Conservation (phyloP, 2,888 invertebrate genomes). For the Anthrax anthrax region DNA sequence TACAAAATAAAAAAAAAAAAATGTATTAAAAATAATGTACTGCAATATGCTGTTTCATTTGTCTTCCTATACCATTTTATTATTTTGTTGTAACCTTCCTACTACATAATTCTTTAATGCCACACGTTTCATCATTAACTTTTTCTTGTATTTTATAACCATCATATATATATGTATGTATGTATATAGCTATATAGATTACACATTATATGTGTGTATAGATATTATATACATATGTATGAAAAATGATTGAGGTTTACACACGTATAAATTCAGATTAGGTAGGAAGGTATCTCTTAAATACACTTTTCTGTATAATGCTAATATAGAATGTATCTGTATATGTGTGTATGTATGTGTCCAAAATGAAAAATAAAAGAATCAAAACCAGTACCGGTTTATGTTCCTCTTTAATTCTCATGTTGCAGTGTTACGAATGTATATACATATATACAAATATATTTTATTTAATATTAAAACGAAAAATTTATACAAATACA, state of each 20-base stretch:
- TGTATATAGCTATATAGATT: no score
- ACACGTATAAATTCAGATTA: no score
- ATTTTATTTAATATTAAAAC: no score
- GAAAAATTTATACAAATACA: no score
- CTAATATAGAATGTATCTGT: no score
- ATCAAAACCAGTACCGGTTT: not conserved
- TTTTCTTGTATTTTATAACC: not conserved
- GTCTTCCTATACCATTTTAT: not conserved
- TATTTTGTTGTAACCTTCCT: not conserved
- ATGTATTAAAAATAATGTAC: no score
- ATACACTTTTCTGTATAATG: no score
- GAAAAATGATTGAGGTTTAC: no score
- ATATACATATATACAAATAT: no score
- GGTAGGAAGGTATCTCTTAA: no score
- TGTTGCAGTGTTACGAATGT: not conserved
- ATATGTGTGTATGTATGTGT: not conserved
- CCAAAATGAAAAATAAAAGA: not conserved
- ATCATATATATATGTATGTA: no score
- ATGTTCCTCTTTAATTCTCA: not conserved
- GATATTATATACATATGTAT: not conserved
- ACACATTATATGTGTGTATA: not conserved
- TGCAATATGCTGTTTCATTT: not conserved
- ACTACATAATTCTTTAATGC: not conserved
- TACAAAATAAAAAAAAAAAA: no score
- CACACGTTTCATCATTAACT: not conserved